A percentile compares a stretch with the other conserved stretches of the same genome.
phyloP scores from a whole-genome alignment of 2,888 invertebrate genomes.

The Kryphioiulus occultus region DNA sequence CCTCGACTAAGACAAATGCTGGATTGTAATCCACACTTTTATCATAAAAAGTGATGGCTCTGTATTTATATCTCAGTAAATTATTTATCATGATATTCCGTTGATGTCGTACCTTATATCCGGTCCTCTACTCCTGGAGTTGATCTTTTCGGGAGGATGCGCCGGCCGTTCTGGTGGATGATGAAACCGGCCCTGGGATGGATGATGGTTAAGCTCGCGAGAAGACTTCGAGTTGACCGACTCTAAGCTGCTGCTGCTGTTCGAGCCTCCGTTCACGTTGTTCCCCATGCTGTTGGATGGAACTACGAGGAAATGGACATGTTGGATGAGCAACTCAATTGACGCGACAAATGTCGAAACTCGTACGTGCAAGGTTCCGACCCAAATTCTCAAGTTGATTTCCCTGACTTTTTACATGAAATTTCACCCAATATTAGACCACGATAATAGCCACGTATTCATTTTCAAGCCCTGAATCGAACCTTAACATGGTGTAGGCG shows the following conservation, averaged over 20 bases:
- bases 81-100: too few relatives aligned
- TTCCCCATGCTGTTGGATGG: background rate
- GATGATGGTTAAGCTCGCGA: slow-evolving; percentile 57
- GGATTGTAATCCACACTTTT: too few relatives aligned
- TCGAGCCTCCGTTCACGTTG: slow-evolving; percentile 50
- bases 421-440: too few relatives aligned
- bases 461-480: too few relatives aligned
- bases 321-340: background rate
- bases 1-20: background rate
- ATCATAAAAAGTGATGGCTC: too few relatives aligned
- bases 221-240: slow-evolving; percentile 73
- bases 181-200: slow-evolving; percentile 1
- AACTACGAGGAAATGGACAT: background rate
- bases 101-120: slow-evolving; percentile 18
- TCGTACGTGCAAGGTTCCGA: too few relatives aligned
- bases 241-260: slow-evolving; percentile 81
- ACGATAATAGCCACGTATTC: too few relatives aligned
- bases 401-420: too few relatives aligned
- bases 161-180: background rate
- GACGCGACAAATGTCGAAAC: too few relatives aligned
- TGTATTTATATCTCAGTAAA: too few relatives aligned
- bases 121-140: slow-evolving; percentile 32
- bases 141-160: slow-evolving; percentile 9
- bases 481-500: too few relatives aligned
- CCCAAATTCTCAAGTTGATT: too few relatives aligned